Conservation (phyloP, 1,140 invertebrate species). For the Orius laevigatus region DNA sequence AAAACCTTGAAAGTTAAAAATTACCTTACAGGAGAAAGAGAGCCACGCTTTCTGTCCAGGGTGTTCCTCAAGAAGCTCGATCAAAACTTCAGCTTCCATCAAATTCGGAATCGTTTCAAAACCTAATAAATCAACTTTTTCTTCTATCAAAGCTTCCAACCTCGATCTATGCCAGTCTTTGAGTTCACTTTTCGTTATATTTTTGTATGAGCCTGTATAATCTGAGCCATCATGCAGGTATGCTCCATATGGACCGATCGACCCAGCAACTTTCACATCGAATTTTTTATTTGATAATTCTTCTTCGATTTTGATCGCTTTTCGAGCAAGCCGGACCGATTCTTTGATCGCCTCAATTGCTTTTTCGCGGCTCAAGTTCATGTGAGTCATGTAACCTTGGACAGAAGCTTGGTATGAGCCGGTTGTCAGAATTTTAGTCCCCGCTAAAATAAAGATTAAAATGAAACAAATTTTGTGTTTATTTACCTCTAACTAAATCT, state of each 20-base stretch:
- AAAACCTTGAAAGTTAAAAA: slow-evolving; percentile 1
- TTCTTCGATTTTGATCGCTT: too few species aligned
- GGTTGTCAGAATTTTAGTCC: slow-evolving; percentile 67
- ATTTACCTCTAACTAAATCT: slow-evolving; percentile 47
- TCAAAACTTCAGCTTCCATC: slow-evolving; percentile 63
- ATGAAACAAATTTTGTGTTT: too few species aligned
- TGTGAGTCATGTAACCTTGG: slow-evolving; percentile 52
- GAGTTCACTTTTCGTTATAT: slow-evolving; percentile 47
- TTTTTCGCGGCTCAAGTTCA: slow-evolving; percentile 41
- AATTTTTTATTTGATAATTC: neutral
- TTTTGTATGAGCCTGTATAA: slow-evolving; percentile 69
- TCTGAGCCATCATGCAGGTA: slow-evolving; percentile 74
- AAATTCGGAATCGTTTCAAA: slow-evolving; percentile 77
- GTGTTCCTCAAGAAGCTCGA: slow-evolving; percentile 56
- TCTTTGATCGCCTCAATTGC: slow-evolving; percentile 47
- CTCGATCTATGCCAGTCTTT: slow-evolving; percentile 64
- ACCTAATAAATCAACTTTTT: slow-evolving; percentile 64
- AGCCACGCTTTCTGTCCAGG: slow-evolving; percentile 60
- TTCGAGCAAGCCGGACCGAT: slow-evolving; percentile 32
- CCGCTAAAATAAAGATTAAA: slow-evolving; percentile 33
- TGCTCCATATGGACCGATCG: slow-evolving; percentile 81
- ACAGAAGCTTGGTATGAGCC: slow-evolving; percentile 80
- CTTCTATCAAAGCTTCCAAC: slow-evolving; percentile 55
- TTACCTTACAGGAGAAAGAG: slow-evolving; percentile 60
- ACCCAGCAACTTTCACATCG: slow-evolving; percentile 45